phyloP scores from a whole-genome alignment of 2,113 vertebrate genomes.

The Tylochromis polylepis region DNA sequence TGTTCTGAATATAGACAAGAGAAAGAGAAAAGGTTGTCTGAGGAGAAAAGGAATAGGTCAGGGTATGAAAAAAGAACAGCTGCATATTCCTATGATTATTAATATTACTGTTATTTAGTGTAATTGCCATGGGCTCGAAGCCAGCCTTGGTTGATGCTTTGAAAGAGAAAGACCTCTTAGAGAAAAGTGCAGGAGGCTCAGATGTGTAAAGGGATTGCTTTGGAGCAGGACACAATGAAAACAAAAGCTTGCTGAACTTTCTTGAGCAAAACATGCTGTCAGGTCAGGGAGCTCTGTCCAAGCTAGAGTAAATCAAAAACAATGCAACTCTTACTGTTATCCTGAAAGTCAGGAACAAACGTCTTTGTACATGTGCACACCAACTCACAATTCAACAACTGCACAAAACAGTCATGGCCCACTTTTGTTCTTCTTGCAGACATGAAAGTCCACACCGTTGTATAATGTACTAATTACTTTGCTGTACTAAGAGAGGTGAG shows the following conservation, averaged over 20 bases:
- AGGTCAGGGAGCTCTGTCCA: background rate
- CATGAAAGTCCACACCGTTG: background rate
- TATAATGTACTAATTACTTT: slow-evolving; percentile 13
- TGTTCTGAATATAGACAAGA: background rate
- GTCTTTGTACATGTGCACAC: background rate
- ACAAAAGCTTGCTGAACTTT: background rate
- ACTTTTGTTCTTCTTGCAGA: background rate
- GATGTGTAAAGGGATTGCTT: background rate
- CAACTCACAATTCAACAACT: background rate
- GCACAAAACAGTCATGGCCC: background rate
- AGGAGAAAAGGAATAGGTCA: background rate
- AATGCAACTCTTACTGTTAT: background rate
- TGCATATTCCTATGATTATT: background rate
- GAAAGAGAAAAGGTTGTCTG: background rate
- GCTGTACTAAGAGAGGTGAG: slow-evolving; percentile 47
- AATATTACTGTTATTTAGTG: background rate
- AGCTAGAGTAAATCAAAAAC: background rate
- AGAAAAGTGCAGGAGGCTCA: background rate
- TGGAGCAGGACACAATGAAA: background rate
- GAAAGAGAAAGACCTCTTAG: background rate
- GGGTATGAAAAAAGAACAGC: background rate
- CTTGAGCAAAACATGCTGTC: background rate
- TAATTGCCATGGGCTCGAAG: background rate
- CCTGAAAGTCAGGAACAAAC: background rate
- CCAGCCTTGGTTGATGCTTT: background rate